Conservation (phyloP, 1,140 invertebrate species). For the Trinorchestia longiramus region DNA sequence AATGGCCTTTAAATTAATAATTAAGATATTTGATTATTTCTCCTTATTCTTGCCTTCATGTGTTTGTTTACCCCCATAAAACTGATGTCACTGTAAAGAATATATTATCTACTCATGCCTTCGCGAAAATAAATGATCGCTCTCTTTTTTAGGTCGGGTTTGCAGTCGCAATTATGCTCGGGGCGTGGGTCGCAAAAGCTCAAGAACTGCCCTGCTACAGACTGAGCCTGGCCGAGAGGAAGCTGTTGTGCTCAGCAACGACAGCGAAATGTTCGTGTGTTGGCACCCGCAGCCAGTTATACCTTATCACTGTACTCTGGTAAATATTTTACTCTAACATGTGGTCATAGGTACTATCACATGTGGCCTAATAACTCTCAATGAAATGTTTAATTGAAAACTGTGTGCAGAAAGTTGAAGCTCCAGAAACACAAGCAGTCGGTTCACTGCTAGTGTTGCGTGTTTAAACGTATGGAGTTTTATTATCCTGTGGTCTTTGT, state of each 20-base stretch:
- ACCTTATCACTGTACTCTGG: slow-evolving; percentile 72
- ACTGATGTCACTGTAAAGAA: neutral
- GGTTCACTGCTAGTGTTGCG: too few relatives aligned
- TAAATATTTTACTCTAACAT: slow-evolving; percentile 30
- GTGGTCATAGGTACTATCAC: neutral
- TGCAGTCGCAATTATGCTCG: neutral
- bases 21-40: neutral
- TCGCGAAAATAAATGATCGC: neutral
- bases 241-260: slow-evolving; percentile 66
- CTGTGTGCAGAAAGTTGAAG: neutral
- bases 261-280: slow-evolving; percentile 70
- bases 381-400: neutral
- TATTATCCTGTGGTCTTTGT: too few relatives aligned
- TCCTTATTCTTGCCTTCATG: neutral
- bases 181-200: neutral
- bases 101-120: neutral
- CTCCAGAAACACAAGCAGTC: too few relatives aligned
- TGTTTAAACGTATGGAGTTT: too few relatives aligned
- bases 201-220: neutral
- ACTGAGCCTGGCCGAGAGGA: slow-evolving; percentile 17
- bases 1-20: neutral
- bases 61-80: neutral
- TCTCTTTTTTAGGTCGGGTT: neutral
- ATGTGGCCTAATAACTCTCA: neutral
- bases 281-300: slow-evolving; percentile 72